Conservation (phyloP, 2,113 vertebrate genomes). For the Oncorhynchus keta region DNA sequence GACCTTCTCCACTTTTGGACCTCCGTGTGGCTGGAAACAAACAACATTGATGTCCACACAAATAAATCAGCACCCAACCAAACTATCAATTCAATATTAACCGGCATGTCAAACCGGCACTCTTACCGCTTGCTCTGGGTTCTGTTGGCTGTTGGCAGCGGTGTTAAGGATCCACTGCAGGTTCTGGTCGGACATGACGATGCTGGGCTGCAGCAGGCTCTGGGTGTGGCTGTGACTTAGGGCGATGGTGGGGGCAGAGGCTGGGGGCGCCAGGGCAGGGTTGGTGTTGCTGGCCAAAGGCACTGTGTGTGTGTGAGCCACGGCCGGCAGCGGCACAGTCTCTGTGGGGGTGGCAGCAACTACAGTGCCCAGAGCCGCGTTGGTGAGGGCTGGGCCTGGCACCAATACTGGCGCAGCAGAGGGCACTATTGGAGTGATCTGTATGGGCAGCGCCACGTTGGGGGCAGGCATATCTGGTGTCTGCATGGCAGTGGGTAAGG, state of each 20-base stretch:
- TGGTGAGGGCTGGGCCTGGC: slow-evolving; percentile 64
- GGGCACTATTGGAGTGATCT: slow-evolving; percentile 69
- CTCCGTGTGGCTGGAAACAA: slow-evolving; percentile 73
- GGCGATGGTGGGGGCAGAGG: slow-evolving; percentile 80
- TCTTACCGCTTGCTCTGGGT: slow-evolving; percentile 84
- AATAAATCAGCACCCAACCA: neutral
- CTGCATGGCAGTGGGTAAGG: slow-evolving; percentile 75
- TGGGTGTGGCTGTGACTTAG: slow-evolving; percentile 72
- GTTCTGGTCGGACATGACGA: slow-evolving; percentile 96
- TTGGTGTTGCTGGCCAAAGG: slow-evolving; percentile 80
- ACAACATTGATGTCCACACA: slow-evolving; percentile 12
- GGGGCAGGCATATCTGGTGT: slow-evolving; percentile 83
- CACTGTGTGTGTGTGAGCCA: slow-evolving; percentile 78
- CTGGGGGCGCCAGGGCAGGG: slow-evolving; percentile 75
- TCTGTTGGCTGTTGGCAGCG: slow-evolving; percentile 83
- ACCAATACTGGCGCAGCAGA: slow-evolving; percentile 49
- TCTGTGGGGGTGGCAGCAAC: slow-evolving; percentile 75
- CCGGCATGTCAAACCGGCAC: neutral
- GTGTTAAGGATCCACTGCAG: slow-evolving; percentile 97
- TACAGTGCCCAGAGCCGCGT: slow-evolving; percentile 68
- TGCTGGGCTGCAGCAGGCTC: slow-evolving; percentile 84
- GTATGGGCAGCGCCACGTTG: slow-evolving; percentile 77
- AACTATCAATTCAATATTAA: neutral
- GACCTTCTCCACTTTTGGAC: slow-evolving; percentile 94
- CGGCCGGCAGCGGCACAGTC: slow-evolving; percentile 65